Evolutionary conservation across 2,888 invertebrate species (phyloP).

Genomic region (Taenaris catops): DNA sequence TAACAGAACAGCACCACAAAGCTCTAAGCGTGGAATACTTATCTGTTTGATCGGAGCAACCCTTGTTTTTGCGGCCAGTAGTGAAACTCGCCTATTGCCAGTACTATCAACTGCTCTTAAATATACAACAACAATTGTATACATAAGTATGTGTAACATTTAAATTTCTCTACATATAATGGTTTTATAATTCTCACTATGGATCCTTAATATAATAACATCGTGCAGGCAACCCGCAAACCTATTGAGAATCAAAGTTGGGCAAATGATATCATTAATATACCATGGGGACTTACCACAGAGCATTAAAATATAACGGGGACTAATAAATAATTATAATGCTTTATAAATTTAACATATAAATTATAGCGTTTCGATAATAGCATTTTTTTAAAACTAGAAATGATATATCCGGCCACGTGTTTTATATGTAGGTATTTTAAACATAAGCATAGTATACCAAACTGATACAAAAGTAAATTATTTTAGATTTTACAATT

Average conservation of each 20-base stretch:
- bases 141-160: no score
- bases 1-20: slow-evolving; percentile 24
- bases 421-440: no score
- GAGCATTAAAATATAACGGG: slow-evolving; percentile 35
- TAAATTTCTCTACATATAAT: no score
- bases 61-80: slow-evolving; percentile 13
- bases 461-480: no score
- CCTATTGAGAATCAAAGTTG: slow-evolving; percentile 52
- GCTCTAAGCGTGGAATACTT: slow-evolving; percentile 21
- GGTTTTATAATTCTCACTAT: not conserved
- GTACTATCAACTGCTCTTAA: not conserved
- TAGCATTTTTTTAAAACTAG: no score
- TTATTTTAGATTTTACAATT: no score
- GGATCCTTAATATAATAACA: slow-evolving; percentile 15
- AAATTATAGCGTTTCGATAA: no score
- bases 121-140: no score
- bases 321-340: no score
- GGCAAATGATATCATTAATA: slow-evolving; percentile 72
- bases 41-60: slow-evolving; percentile 19
- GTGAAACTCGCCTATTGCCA: not conserved
- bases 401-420: no score
- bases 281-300: slow-evolving; percentile 47
- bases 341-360: no score
- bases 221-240: slow-evolving; percentile 35
- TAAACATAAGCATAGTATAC: no score